A percentile compares a stretch with the other conserved stretches of the same genome.
Conservation (phyloP, 2,888 invertebrate species). For the Odontomyia ornata region DNA sequence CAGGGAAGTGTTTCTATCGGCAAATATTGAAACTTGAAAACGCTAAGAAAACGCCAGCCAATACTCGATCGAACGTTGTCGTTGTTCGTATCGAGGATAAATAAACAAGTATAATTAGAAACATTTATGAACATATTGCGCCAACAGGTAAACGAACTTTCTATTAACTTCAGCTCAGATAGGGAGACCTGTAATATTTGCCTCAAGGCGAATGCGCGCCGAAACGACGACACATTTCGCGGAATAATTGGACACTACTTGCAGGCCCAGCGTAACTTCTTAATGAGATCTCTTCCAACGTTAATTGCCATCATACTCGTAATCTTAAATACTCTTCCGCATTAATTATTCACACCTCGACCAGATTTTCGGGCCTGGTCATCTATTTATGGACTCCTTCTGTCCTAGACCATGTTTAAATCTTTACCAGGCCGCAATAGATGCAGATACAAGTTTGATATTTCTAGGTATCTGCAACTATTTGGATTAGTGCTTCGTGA, state of each 20-base stretch:
- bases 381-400: neutral
- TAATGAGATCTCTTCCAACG: neutral
- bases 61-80: neutral
- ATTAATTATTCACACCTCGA: neutral
- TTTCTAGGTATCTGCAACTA: neutral
- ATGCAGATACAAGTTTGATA: neutral
- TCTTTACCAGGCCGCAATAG: neutral
- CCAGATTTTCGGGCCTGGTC: neutral
- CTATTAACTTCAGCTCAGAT: neutral
- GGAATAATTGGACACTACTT: neutral
- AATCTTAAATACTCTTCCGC: neutral
- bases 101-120: conserved; percentile 23
- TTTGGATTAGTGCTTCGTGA: neutral
- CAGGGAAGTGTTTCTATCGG: too few relatives aligned
- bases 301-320: neutral
- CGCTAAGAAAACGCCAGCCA: neutral
- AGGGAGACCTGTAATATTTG: neutral
- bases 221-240: neutral
- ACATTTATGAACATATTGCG: conserved; percentile 9
- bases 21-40: neutral
- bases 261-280: neutral
- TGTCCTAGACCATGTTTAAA: neutral
- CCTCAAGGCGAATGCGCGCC: neutral
- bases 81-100: neutral
- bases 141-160: conserved; percentile 24